A percentile compares a stretch with the other conserved stretches of the same genome.
phyloP scores from a whole-genome alignment of 2,113 vertebrate species.

The Melanostigma gelatinosum region DNA sequence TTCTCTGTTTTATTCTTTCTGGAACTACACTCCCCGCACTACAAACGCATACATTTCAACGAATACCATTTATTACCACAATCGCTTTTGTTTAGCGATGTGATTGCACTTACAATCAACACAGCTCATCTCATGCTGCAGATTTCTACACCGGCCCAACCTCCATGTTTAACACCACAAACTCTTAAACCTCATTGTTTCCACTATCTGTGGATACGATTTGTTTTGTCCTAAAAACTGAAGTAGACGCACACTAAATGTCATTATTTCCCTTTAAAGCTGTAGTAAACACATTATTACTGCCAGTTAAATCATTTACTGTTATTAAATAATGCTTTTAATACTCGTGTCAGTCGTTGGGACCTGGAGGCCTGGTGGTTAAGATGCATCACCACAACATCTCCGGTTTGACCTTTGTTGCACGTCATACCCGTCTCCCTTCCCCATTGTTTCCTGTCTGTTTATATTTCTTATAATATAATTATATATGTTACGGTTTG shows the following conservation, averaged over 20 bases:
- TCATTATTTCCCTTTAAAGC: neutral
- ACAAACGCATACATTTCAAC: neutral
- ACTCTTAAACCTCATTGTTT: neutral
- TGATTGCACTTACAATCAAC: neutral
- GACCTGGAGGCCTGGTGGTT: neutral
- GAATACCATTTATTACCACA: neutral
- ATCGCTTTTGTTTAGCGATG: slow-evolving; percentile 3
- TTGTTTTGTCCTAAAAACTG: slow-evolving; percentile 15
- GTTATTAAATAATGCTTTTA: neutral
- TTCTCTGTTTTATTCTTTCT: neutral
- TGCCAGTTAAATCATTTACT: neutral
- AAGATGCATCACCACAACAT: neutral
- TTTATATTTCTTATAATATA: slow-evolving; percentile 4
- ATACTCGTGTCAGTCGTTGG: neutral
- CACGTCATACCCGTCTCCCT: neutral
- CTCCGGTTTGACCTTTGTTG: neutral
- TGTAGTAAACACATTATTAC: neutral
- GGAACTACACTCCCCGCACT: neutral
- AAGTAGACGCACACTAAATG: neutral
- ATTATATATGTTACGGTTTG: too few relatives aligned
- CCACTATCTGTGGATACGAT: neutral
- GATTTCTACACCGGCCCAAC: too few relatives aligned
- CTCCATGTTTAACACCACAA: neutral
- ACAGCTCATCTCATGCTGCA: neutral
- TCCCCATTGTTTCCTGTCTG: slow-evolving; percentile 8